Base-by-base conservation (phyloP, 1,140 invertebrate species). In the Himalopsyche phryganea region DNA sequence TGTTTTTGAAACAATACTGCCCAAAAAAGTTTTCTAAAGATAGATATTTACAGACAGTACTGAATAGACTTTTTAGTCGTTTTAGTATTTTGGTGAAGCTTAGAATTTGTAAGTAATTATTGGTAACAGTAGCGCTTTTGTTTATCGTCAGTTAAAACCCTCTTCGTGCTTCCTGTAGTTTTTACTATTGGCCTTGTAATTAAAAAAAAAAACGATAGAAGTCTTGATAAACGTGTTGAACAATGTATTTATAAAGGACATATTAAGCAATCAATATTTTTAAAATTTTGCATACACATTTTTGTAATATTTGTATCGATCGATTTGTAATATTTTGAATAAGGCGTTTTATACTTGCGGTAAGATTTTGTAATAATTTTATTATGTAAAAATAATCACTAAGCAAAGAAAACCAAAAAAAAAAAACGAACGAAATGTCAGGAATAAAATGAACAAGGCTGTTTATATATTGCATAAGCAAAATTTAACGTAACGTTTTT, bases 161-260 rank as follows among this genome's bases (percentile, higher is more conserved):
- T 44, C 23, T 28, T 28, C 60, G 33, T 20, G 32, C 17, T 50
- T 55, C 17, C 36, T 17, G 49, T 62, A 58, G 51, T 51, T 50
- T 50, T 54, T 58, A 58, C 32, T 36, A 54, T 58, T 54, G 55
- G 55, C 55, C 55, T 55, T 62, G 47, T 49, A 28, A 28, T 28
- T 28, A 28, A 28, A 3, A 5, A n/a, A 11, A 53, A 44, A 11
- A 20, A 52, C 46, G 49, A 61, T 53, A 49, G 54, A 53, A 50
- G 52, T 60, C 33, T 57, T 60, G 35, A 42, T 56, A 41, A 56
- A 42, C 42, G 45, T 55, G 23, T 33, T 44, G 35, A 36, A 53
- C 14, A 47, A 38, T 45, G 20, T 42, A 28, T 28, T 28, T 28
- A 28, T 28, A 5, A 28, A 28, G 23, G 3, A 56, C 18, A 15